These are phyloP conservation scores for Rhinophrynus dorsalis DNA, from an alignment of 2,797 vertebrate species.

Conservation along the genomic window DNA sequence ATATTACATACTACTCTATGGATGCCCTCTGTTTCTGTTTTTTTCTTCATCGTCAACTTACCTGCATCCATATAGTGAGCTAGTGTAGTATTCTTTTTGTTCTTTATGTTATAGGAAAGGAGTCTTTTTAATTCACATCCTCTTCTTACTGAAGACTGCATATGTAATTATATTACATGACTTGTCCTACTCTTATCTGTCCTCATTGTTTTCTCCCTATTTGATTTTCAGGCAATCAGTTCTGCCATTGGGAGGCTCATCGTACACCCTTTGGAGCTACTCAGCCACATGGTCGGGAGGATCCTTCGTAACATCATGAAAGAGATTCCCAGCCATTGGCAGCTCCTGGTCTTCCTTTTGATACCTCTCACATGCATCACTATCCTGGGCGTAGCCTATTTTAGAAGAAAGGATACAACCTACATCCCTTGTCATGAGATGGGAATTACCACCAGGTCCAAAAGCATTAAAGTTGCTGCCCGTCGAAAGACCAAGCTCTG, in stretches of 20 bases:
- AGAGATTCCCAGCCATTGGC: slow-evolving; percentile 44
- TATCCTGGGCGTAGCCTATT: neutral
- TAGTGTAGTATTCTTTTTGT: no score
- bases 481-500: no score
- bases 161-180: no score
- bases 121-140: no score
- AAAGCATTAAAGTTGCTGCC: neutral
- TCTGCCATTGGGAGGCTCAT: slow-evolving; percentile 22
- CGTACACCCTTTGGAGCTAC: slow-evolving; percentile 26
- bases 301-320: slow-evolving; percentile 42
- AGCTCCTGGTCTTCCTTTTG: slow-evolving; percentile 13
- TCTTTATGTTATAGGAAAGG: no score
- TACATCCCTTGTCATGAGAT: neutral
- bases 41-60: no score
- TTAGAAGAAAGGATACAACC: neutral
- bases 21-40: no score
- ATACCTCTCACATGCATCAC: slow-evolving; percentile 6
- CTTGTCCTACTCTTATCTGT: no score
- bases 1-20: no score
- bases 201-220: neutral
- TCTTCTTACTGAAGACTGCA: no score
- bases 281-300: neutral
- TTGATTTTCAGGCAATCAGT: slow-evolving; percentile 22
- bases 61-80: no score
- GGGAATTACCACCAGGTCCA: neutral